Conservation (phyloP, 1,140 invertebrate species). For the Nymphalis io region DNA sequence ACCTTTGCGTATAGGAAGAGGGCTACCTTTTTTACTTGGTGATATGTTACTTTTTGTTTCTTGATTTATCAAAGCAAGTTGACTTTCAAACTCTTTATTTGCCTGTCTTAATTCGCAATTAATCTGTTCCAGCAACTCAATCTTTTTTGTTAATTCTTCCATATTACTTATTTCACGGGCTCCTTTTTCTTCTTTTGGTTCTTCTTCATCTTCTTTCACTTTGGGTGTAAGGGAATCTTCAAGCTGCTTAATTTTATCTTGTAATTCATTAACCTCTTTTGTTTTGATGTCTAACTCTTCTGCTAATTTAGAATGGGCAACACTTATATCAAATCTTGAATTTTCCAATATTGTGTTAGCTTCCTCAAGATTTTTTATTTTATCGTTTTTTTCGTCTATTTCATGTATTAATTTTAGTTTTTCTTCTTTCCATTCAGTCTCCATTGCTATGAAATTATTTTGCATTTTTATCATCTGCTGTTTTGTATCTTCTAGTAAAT, state of each 20-base stretch:
- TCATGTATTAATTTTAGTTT: slow-evolving; percentile 82
- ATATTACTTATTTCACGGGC: slow-evolving; percentile 76
- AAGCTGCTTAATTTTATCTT: slow-evolving; percentile 62
- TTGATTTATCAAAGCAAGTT: slow-evolving; percentile 62
- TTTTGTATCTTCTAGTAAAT: slow-evolving; percentile 88
- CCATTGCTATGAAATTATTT: slow-evolving; percentile 86
- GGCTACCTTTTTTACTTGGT: slow-evolving; percentile 62
- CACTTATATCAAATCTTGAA: slow-evolving; percentile 82
- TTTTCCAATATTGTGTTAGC: slow-evolving; percentile 79
- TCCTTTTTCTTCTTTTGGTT: slow-evolving; percentile 73
- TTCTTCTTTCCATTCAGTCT: slow-evolving; percentile 86
- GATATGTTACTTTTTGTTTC: slow-evolving; percentile 51
- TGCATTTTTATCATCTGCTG: slow-evolving; percentile 91
- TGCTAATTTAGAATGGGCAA: slow-evolving; percentile 80
- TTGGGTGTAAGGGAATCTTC: slow-evolving; percentile 29
- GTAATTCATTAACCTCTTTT: slow-evolving; percentile 66
- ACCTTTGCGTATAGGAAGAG: slow-evolving; percentile 61
- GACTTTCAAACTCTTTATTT: slow-evolving; percentile 81
- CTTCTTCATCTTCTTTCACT: slow-evolving; percentile 46
- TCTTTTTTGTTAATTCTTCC: slow-evolving; percentile 72
- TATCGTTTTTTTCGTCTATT: slow-evolving; percentile 82
- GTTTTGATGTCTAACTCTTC: slow-evolving; percentile 80
- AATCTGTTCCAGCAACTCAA: slow-evolving; percentile 79
- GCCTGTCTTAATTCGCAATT: slow-evolving; percentile 80
- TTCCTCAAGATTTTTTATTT: slow-evolving; percentile 77